Percentiles rank a stretch among this genome's conserved stretches.
Evolutionary conservation across 2,113 vertebrate species (phyloP).

Genomic region (Phylloscopus trochiloides): DNA sequence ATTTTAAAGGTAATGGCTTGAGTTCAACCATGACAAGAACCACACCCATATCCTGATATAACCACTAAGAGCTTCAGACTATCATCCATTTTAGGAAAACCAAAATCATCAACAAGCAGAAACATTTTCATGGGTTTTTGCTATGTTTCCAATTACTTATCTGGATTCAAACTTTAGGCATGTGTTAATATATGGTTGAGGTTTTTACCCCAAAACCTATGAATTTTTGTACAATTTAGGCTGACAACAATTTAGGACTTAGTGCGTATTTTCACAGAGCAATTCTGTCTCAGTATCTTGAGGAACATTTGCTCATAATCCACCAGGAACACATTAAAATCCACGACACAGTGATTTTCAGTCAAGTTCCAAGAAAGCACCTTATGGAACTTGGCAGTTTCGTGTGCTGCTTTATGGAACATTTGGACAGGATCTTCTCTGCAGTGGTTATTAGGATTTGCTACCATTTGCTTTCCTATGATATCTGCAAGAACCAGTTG

Average conservation of each 20-base stretch:
- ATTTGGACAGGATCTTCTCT: background rate
- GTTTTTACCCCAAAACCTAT: background rate
- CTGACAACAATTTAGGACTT: background rate
- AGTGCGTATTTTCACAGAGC: background rate
- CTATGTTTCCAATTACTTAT: background rate
- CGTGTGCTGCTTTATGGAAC: background rate
- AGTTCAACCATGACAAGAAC: background rate
- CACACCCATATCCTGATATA: background rate
- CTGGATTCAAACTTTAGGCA: background rate
- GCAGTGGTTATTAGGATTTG: background rate
- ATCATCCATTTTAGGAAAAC: background rate
- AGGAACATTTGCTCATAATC: background rate
- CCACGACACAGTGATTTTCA: background rate
- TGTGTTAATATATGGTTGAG: background rate
- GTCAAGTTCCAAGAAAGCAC: background rate
- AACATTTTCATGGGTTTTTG: background rate
- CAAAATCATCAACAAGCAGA: background rate
- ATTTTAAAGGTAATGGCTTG: background rate
- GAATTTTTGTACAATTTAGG: background rate
- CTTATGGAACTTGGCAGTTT: background rate
- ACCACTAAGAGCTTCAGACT: background rate
- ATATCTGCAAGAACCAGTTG: background rate
- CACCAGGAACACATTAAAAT: background rate
- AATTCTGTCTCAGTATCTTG: background rate
- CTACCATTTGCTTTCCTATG: background rate